These are phyloP conservation scores for Vanessa atalanta DNA, from an alignment of 1,140 invertebrate genomes.

Conservation along the genomic window DNA sequence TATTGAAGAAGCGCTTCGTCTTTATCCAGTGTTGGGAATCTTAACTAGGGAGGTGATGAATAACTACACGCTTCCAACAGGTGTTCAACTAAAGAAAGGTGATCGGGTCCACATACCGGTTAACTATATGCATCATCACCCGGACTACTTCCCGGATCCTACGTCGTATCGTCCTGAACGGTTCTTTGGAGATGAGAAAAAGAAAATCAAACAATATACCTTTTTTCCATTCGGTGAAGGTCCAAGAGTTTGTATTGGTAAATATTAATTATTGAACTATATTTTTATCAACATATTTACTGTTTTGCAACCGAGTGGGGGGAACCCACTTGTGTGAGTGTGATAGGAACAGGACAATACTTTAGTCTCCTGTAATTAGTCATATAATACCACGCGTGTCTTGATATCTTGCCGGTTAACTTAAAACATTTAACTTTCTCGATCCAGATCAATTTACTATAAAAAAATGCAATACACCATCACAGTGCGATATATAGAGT, in stretches of 20 bases:
- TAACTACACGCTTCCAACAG: constrained; percentile 42
- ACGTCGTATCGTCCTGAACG: constrained; percentile 73
- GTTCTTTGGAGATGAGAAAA: constrained; percentile 60
- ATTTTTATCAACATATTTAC: too few species aligned
- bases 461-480: too few species aligned
- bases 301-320: too few species aligned
- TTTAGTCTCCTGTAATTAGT: too few species aligned
- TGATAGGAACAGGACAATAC: too few species aligned
- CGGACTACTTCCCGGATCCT: constrained; percentile 62
- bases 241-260: constrained; percentile 81
- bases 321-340: too few species aligned
- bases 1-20: constrained; percentile 40
- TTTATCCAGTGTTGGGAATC: constrained; percentile 44
- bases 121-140: constrained; percentile 47
- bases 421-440: too few species aligned
- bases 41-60: constrained; percentile 43
- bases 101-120: constrained; percentile 51
- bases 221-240: constrained; percentile 83
- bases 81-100: constrained; percentile 47
- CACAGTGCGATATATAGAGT: too few species aligned
- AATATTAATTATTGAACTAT: not conserved
- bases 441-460: too few species aligned
- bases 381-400: too few species aligned
- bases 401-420: too few species aligned
- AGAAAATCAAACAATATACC: constrained; percentile 60